Evolutionary conservation across 2,113 vertebrate species (phyloP), one percentile per base, ranked within the genome.

Genomic region (Ciconia maguari): DNA sequence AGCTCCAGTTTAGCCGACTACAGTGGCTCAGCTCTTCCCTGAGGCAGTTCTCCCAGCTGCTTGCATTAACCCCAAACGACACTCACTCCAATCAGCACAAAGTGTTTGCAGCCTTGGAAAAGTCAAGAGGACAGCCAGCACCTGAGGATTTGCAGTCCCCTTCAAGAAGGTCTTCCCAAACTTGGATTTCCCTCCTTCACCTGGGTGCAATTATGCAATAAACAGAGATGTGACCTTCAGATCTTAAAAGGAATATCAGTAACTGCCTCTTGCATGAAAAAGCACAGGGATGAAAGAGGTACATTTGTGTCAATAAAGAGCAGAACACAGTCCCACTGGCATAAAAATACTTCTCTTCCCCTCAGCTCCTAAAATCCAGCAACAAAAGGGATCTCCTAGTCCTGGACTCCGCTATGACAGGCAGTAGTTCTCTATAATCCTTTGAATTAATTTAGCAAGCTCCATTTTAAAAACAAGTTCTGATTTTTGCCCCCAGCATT

Each of bases 401-500:
- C 82, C 87, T 38, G 13, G 74, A 49, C 84, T 91, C 36, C 0
- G 4, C 70, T 80, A 14, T 81, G 75, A 83, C 87, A 94, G 87
- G 52, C 85, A n/a, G 27, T 74, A 83, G 85, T n/a, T 92, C 79
- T 80, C 75, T 61, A 26, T 68, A 94, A 80, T 58, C 55, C 69
- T 96, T 94, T 90, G 85, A 96, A 96, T 90, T 96, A 87, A 95
- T 95, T 96, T 96, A 92, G 66, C 57, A 71, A 96, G 74, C 71
- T 77, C 92, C 38, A 58, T 92, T 96, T 95, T 88, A 95, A 96
- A 96, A 96, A 94, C 93, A 92, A 90, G 92, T 77, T 93, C 93
- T 91, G 95, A 95, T 89, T 96, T 95, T 95, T 86, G 96, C 93
- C 92, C 70, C 92, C 62, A 97, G 96, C 96, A 66, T 77, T 93